These are phyloP conservation scores for Lordiphosa collinella DNA, from an alignment of 1,140 invertebrate species.

Conservation along the genomic window DNA sequence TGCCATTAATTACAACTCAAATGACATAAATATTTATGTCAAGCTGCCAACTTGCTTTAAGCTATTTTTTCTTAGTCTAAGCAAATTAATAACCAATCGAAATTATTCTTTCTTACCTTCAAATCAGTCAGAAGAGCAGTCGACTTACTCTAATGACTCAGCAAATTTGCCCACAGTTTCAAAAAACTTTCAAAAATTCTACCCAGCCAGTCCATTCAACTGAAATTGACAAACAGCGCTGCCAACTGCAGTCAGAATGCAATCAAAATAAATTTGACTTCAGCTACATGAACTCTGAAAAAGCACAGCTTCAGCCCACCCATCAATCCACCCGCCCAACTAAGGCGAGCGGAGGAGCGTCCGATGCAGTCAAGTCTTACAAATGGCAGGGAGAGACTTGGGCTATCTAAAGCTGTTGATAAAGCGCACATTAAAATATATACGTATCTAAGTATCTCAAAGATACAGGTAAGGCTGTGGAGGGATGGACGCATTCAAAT, in stretches of 20 bases:
- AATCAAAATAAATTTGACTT: constrained; percentile 53
- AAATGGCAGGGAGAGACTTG: constrained; percentile 36
- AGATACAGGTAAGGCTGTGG: constrained; percentile 46
- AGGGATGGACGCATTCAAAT: constrained; percentile 58
- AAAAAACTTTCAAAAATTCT: not conserved
- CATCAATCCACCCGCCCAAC: not conserved
- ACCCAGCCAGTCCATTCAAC: not conserved
- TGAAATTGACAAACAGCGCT: constrained; percentile 24
- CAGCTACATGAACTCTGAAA: constrained; percentile 34
- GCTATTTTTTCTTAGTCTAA: too few relatives aligned
- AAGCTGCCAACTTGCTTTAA: not conserved
- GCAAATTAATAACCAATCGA: too few relatives aligned
- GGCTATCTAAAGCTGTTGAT: constrained; percentile 70
- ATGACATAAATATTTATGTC: too few relatives aligned
- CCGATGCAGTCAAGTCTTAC: constrained; percentile 45
- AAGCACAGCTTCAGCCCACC: constrained; percentile 35
- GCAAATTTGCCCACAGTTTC: too few relatives aligned
- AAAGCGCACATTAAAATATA: constrained; percentile 75
- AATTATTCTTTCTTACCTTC: too few relatives aligned
- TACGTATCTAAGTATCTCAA: constrained; percentile 69
- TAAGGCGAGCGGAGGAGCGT: not conserved
- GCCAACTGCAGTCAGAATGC: constrained; percentile 35
- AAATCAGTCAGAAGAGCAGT: not conserved
- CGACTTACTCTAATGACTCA: too few relatives aligned
- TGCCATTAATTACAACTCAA: too few relatives aligned